phyloP scores from a whole-genome alignment of 2,888 invertebrate genomes.

The Limnephilus lunatus region DNA sequence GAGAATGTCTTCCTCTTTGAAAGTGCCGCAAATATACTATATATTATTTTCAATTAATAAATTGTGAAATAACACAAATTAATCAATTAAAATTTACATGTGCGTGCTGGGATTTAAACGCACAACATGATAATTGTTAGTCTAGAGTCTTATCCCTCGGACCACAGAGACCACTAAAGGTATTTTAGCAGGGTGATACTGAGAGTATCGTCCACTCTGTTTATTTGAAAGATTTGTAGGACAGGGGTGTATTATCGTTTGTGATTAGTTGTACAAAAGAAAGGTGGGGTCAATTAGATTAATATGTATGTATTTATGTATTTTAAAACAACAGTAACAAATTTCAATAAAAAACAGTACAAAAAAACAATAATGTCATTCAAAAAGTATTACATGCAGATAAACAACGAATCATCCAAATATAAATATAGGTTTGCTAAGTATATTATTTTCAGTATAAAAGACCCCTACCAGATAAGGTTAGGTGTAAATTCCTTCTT shows the following conservation, averaged over 20 bases:
- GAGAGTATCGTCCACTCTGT: neutral
- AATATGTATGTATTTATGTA: neutral
- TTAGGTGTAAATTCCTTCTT: constrained; percentile 39
- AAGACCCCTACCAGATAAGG: constrained; percentile 37
- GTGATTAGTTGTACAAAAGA: neutral
- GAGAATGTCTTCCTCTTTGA: too few relatives aligned
- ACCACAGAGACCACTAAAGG: neutral
- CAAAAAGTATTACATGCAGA: constrained; percentile 12
- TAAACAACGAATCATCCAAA: constrained; percentile 16
- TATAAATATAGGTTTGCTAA: neutral
- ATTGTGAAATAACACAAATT: too few relatives aligned
- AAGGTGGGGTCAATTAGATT: neutral
- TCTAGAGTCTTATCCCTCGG: too few relatives aligned
- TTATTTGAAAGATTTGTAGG: neutral
- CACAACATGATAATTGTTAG: too few relatives aligned
- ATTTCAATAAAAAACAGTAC: neutral
- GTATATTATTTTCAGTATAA: constrained; percentile 27
- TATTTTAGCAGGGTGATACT: neutral
- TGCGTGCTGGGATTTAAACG: too few relatives aligned
- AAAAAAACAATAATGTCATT: constrained; percentile 28
- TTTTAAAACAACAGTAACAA: neutral
- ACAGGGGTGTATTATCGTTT: neutral
- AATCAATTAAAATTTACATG: too few relatives aligned
- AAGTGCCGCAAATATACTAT: too few relatives aligned
- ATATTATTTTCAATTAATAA: too few relatives aligned